Evolutionary conservation across 2,888 invertebrate genomes (phyloP).

Genomic region (Torymus tubicola): DNA sequence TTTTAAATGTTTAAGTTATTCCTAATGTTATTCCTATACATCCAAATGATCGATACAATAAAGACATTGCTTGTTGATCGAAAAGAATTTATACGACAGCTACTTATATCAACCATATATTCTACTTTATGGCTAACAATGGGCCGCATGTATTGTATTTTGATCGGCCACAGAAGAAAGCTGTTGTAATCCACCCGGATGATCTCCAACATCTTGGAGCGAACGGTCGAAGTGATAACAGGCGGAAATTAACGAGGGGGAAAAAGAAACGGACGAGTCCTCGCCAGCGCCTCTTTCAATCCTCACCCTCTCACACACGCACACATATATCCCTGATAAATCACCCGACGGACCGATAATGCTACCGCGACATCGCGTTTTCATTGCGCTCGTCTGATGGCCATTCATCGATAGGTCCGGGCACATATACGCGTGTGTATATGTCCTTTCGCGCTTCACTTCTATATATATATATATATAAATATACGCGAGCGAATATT

Average conservation of each 20-base stretch:
- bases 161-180: no score
- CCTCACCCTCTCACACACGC: neutral
- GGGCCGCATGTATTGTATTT: no score
- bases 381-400: constrained; percentile 1
- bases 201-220: neutral
- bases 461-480: neutral
- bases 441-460: neutral
- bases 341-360: neutral
- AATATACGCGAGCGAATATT: constrained; percentile 26
- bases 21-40: no score
- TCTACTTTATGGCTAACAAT: no score
- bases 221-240: neutral
- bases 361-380: neutral
- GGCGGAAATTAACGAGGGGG: constrained; percentile 1
- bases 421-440: no score
- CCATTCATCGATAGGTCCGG: neutral
- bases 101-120: no score
- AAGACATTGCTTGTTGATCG: no score
- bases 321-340: neutral
- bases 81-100: no score
- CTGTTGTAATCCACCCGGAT: no score
- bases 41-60: no score
- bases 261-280: neutral
- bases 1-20: no score
- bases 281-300: neutral